A percentile compares a stretch with the other conserved stretches of the same genome.
phyloP scores from a whole-genome alignment of 2,797 vertebrate species.

The Megaceryle alcyon region DNA sequence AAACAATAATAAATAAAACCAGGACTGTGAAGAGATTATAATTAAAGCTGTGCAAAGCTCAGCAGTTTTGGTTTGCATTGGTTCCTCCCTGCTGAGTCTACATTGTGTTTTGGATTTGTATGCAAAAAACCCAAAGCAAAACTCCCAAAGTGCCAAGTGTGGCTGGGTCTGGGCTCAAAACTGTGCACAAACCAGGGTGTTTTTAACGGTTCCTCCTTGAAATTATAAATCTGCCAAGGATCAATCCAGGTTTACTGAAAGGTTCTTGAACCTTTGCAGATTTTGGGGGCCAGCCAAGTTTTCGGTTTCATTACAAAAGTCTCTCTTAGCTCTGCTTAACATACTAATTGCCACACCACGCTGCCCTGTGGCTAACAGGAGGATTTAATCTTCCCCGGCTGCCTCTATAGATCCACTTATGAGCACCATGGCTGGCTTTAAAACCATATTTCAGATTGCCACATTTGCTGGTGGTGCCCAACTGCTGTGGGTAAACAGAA shows the following conservation, averaged over 20 bases:
- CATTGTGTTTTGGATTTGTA: conserved; percentile 59
- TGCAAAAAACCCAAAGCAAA: conserved; percentile 59
- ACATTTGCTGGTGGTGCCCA: background rate
- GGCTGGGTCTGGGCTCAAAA: background rate
- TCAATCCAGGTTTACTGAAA: conserved; percentile 31
- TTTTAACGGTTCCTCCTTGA: conserved; percentile 17
- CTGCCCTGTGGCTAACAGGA: conserved; percentile 14
- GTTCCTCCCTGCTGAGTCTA: conserved; percentile 63
- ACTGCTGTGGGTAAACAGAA: background rate
- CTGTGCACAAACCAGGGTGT: background rate
- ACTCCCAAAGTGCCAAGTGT: conserved; percentile 24
- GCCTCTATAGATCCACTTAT: background rate
- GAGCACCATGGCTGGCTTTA: background rate
- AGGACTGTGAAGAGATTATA: conserved; percentile 61
- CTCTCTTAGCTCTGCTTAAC: conserved; percentile 17
- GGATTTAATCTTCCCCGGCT: background rate
- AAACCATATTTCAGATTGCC: background rate
- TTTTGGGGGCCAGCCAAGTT: background rate
- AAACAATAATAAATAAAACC: conserved; percentile 70
- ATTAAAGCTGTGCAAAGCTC: conserved; percentile 69
- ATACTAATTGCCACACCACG: background rate
- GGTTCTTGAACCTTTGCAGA: conserved; percentile 16
- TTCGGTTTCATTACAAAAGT: background rate
- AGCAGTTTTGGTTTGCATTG: conserved; percentile 64
- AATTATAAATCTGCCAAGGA: conserved; percentile 17